These are phyloP conservation scores for Ammodytes marinus DNA, from an alignment of 2,113 vertebrate species.

Conservation along the genomic window DNA sequence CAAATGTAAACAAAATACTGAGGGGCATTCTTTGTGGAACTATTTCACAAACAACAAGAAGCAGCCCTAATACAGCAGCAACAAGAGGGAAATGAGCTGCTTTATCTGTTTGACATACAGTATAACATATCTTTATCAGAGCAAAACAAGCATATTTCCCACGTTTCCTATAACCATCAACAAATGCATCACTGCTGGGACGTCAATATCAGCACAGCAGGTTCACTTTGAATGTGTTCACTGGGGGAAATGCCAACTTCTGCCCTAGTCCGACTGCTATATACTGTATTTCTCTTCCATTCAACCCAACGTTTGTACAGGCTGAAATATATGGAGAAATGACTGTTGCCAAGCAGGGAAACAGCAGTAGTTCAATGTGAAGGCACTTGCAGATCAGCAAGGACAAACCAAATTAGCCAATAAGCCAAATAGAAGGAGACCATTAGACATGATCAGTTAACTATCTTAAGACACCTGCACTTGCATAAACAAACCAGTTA, in stretches of 20 bases:
- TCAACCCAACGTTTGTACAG: background rate
- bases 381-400: background rate
- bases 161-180: background rate
- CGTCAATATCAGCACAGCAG: background rate
- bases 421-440: background rate
- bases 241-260: background rate
- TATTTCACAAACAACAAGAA: conserved; percentile 26
- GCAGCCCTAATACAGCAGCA: conserved; percentile 4
- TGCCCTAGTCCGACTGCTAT: background rate
- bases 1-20: conserved; percentile 25
- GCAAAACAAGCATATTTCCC: background rate
- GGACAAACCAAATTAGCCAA: background rate
- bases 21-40: conserved; percentile 15
- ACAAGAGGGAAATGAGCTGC: background rate
- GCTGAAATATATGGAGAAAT: background rate
- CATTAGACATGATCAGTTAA: background rate
- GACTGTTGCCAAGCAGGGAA: background rate
- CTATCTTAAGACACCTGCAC: background rate
- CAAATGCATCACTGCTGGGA: background rate
- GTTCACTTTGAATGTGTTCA: background rate
- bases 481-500: background rate
- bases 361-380: background rate
- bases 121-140: background rate
- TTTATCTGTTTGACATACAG: conserved; percentile 23
- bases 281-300: background rate